Evolutionary conservation across 2,797 vertebrate species (phyloP).

Genomic region (Nasua narica): DNA sequence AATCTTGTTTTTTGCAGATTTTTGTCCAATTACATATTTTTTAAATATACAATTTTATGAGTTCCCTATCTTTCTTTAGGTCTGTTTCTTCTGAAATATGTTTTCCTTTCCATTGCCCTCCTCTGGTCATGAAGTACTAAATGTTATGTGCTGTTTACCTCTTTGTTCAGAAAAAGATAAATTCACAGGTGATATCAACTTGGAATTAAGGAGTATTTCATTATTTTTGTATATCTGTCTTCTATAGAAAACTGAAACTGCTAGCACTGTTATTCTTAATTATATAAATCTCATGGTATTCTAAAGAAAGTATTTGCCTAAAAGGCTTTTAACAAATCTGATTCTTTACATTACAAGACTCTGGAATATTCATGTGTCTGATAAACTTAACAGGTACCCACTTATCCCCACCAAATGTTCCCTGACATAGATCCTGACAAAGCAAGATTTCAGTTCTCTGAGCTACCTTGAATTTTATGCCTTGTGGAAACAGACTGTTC

Average conservation of each 20-base stretch:
- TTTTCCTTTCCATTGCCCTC: neutral
- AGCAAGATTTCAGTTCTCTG: conserved; percentile 2
- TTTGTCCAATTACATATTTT: neutral
- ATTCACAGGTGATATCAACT: neutral
- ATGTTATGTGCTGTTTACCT: neutral
- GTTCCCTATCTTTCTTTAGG: neutral
- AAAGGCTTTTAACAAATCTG: neutral
- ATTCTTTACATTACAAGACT: neutral
- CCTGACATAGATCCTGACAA: neutral
- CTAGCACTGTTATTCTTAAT: neutral
- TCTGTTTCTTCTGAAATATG: neutral
- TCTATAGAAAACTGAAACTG: neutral
- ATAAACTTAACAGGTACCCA: neutral
- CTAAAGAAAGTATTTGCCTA: neutral
- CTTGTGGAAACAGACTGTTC: neutral
- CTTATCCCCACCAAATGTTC: neutral
- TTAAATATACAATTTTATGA: neutral
- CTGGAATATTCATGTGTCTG: neutral
- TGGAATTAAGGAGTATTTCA: neutral
- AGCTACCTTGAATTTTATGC: neutral
- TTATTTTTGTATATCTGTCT: neutral
- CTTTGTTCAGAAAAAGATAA: neutral
- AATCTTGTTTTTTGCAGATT: neutral
- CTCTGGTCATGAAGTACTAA: neutral
- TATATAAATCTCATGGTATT: neutral